Evolutionary conservation across 2,888 invertebrate species (phyloP), one percentile per base, ranked within the genome.

Genomic region (Boloria selene): DNA sequence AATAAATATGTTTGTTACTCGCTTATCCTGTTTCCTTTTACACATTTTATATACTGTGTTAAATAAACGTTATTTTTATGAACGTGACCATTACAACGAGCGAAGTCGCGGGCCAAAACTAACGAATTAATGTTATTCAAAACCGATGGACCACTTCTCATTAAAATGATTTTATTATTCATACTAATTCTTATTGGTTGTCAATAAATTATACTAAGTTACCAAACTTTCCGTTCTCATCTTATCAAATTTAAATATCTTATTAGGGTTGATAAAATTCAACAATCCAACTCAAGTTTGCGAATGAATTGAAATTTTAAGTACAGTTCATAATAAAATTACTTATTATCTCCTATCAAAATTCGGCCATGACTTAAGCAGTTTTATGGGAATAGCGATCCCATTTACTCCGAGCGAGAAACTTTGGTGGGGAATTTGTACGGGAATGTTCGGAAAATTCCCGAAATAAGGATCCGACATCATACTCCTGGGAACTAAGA

Each of bases 381-480:
- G 66, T 72, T 75, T 74, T 75, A 74, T 76, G 72, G 73, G 71
- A 75, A 77, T 77, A 75, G 75, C 73, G 73, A 73, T 72, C 74
- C 78, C 72, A 78, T 80, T 80, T 76, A 78, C 75, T 74, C 65
- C 63, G 60, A 61, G 65, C 75, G 75, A 77, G 73, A 77, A 77
- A 88, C 87, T 83, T 90, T 84, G 81, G 79, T 74, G 59, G 74
- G 79, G 88, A 85, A 90, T 90, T 87, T 81, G 87, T 82, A 80
- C 81, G 71, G 85, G 86, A 90, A 90, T 90, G 87, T 85, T 85
- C 75, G 80, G 79, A 80, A 84, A 85, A 88, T 89, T 85, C 87
- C 75, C 77, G 77, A 74, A 82, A 81, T 83, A 76, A 78, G 79
- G 79, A 75, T 77, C 76, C 76, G 77, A 75, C 79, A 79, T 82